Conservation (phyloP, 37 sponge, comb jelly and placozoan genomes). For the Agelas oroides region DNA sequence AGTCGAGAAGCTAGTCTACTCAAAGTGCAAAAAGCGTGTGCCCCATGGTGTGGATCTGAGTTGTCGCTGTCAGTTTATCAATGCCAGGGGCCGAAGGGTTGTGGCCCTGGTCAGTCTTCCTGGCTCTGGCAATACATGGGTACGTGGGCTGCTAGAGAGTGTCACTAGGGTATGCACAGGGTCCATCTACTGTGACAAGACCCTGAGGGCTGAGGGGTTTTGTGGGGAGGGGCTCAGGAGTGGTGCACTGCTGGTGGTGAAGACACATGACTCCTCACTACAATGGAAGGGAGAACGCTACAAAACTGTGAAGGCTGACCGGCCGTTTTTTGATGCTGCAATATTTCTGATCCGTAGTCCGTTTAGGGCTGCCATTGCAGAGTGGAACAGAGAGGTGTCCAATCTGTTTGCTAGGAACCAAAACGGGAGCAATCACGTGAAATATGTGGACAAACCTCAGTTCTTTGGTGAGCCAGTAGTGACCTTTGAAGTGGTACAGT, state of each 20-base stretch:
- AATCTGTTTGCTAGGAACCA: background rate
- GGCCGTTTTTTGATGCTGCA: background rate
- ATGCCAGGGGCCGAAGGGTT: background rate
- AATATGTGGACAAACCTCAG: background rate
- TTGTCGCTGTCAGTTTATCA: no score
- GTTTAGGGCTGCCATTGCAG: slow-evolving; percentile 20
- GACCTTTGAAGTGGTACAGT: no score
- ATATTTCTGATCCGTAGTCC: slow-evolving; percentile 35
- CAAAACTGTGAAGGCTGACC: background rate
- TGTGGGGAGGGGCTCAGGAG: slow-evolving; percentile 33
- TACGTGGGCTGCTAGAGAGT: slow-evolving; percentile 64
- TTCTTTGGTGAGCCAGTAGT: slow-evolving; percentile 5
- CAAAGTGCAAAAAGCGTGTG: no score
- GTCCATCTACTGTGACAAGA: slow-evolving; percentile 36
- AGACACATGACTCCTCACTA: slow-evolving; percentile 14
- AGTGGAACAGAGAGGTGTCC: slow-evolving; percentile 10
- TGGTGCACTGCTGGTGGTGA: slow-evolving; percentile 17
- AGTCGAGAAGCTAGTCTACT: no score
- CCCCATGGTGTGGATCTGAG: no score
- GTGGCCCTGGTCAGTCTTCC: slow-evolving; percentile 68
- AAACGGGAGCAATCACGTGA: background rate
- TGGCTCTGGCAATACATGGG: slow-evolving; percentile 78
- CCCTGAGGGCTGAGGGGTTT: slow-evolving; percentile 12
- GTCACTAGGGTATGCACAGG: slow-evolving; percentile 59
- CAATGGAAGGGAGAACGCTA: background rate